These are phyloP conservation scores for Sesamia inferens DNA, from an alignment of 2,888 invertebrate genomes.

Conservation along the genomic window DNA sequence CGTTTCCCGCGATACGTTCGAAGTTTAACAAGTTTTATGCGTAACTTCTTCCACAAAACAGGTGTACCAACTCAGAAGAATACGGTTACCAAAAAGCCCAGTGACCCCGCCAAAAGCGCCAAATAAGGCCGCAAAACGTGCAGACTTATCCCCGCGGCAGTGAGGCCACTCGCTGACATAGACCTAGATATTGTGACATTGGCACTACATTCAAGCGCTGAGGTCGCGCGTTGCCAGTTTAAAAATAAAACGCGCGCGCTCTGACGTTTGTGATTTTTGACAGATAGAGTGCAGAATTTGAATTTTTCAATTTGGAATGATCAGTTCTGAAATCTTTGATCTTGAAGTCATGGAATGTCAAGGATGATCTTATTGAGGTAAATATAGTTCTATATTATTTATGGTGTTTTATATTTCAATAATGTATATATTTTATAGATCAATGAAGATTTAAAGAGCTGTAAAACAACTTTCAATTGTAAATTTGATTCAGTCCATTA, in stretches of 20 bases:
- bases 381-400: conserved; percentile 9
- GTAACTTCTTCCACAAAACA: conserved; percentile 41
- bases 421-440: no score
- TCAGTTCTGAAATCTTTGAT: conserved; percentile 10
- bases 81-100: conserved; percentile 65
- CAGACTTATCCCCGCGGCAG: conserved; percentile 70
- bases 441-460: conserved; percentile 8
- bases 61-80: conserved; percentile 49
- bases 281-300: conserved; percentile 59
- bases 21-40: conserved; percentile 8
- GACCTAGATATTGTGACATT: conserved; percentile 89
- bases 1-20: not conserved
- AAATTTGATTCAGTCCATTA: not conserved
- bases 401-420: not conserved
- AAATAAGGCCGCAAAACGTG: conserved; percentile 76
- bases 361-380: conserved; percentile 29
- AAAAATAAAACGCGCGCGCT: conserved; percentile 83
- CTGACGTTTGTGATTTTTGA: conserved; percentile 73
- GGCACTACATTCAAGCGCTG: conserved; percentile 89
- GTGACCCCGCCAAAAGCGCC: conserved; percentile 73
- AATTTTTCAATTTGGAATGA: conserved; percentile 37
- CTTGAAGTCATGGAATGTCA: conserved; percentile 20
- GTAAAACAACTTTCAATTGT: not conserved
- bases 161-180: conserved; percentile 87
- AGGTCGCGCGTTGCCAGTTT: conserved; percentile 86